A percentile compares a stretch with the other conserved stretches of the same genome.
Evolutionary conservation across 1,140 invertebrate genomes (phyloP).

Genomic region (Meloidogyne exigua): DNA sequence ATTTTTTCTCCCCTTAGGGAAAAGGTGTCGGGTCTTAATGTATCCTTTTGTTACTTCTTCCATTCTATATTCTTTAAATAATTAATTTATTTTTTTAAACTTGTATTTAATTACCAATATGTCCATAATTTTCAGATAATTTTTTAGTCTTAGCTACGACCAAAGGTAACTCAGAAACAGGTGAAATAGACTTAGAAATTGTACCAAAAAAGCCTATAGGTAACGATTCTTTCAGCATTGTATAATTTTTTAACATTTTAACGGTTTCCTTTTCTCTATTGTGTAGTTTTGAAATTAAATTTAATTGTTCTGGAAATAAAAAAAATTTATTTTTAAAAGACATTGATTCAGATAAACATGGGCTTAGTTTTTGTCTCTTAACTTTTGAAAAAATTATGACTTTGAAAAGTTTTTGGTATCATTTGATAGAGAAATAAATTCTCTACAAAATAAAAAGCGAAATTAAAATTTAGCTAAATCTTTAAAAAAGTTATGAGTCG

Average conservation of each 20-base stretch:
- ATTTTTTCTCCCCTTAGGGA: neutral
- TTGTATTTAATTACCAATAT: slow-evolving; percentile 14
- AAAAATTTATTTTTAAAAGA: neutral
- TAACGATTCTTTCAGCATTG: neutral
- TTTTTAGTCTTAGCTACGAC: neutral
- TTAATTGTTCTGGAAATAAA: neutral
- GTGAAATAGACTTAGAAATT: neutral
- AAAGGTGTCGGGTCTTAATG: neutral
- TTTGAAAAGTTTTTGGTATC: neutral
- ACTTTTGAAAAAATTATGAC: neutral
- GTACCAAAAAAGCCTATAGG: neutral
- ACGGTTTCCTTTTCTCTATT: neutral
- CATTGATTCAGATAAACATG: neutral
- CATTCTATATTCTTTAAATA: slow-evolving; percentile 7
- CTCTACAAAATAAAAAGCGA: too few relatives aligned
- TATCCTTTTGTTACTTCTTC: neutral
- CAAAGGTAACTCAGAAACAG: neutral
- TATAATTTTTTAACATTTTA: slow-evolving; percentile 1
- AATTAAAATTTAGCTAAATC: too few relatives aligned
- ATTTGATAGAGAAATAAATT: too few relatives aligned
- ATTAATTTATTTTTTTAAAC: neutral
- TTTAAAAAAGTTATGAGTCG: neutral
- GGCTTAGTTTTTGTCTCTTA: neutral
- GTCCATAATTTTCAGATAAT: slow-evolving; percentile 3
- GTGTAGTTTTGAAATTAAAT: neutral